Base-by-base conservation (phyloP, 2,888 invertebrate genomes). In the Stenchaetothrips biformis region DNA sequence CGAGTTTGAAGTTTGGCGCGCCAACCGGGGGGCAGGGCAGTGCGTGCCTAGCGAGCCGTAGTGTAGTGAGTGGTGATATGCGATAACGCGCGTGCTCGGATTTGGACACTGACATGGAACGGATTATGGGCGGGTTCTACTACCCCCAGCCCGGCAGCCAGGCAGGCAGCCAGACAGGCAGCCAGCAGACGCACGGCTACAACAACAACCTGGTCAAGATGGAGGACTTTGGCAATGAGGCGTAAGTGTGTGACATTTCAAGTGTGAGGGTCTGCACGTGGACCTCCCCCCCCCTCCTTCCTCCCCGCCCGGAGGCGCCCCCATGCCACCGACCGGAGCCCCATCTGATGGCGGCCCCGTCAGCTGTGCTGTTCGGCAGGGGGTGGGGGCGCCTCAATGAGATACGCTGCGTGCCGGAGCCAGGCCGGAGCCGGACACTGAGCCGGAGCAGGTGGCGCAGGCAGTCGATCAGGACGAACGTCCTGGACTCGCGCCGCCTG, bases 121-220 rank as follows among this genome's bases (percentile, higher is more conserved):
- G 67, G 67, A 74, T 74, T 74, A 74, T 21, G 67, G 67, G 25
- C 67, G 67, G 67, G 25, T 74, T 74, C 25, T 74, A 74, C 67
- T 74, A 25, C 67, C 67, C 67, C 67, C 59, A 18, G 59, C 13
- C 59, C 59, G 18, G 59, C 9, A 21, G 67, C 9, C 67, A n/a
- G n/a, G n/a, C 67, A 1, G 21, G 67, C 67, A 74, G 67, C 67
- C 11, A 11, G 25, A n/a, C 67, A 1, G 21, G 67, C 67, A 74
- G 67, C 67, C 11, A 11, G 25, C n/a, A n/a, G n/a, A n/a, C n/a
- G n/a, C 67, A 74, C 25, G 67, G 67, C 11, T 74, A 74, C 67
- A 74, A 74, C 67, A 74, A 74, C 67, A 74, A 74, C 67, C 67
- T 74, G 25, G 67, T 74, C 67, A 74, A 74, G 67, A 25, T 74